Base-by-base conservation (phyloP, 2,888 invertebrate genomes). In the Sarcophaga variegata region DNA sequence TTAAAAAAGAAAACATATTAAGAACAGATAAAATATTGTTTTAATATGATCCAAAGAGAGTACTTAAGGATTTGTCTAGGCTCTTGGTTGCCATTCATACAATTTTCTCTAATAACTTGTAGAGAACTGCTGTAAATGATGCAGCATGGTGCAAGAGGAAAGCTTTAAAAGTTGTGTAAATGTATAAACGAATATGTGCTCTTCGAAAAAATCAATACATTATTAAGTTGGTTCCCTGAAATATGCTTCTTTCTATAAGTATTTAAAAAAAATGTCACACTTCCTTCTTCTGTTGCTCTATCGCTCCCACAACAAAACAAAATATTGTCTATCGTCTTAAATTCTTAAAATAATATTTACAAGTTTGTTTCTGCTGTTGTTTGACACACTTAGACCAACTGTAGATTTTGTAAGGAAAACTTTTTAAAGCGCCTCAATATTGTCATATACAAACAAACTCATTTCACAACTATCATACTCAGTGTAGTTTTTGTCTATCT, bases 331-430 rank as follows among this genome's bases (percentile, higher is more conserved):
- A 72, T 45, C 80, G 60, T 25, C 72, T 74, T 74, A 66, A 60
- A 80, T 72, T 72, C 59, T 80, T 66, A 64, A 80, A 66, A 66
- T 70, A 79, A 63, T 70, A 69, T 66, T 54, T 64, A 22, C 59
- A 80, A 72, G 25, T 74, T 81, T 81, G 14, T n/a, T 20, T 54
- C 11, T 71, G 63, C 17, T 54, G 14, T 54, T 54, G 17, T 54
- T 54, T 37, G 71, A 64, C 79, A 37, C 71, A 71, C 70, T 70
- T 54, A 54, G 11, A 54, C 20, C 0, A 4, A 45, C 20, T 6
- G 14, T n/a, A 20, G 17, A 69, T 49, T 4, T 12, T 4, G 22
- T 8, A 12, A 47, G n/a, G 8, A 25, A 10, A 37, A 14, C 17
- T 54, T 54, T 49, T 4, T 10, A 64, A 64, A n/a, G 11, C 64